Evolutionary conservation across 2,797 vertebrate species (phyloP).

Genomic region (Poeciliopsis paucimaculata): DNA sequence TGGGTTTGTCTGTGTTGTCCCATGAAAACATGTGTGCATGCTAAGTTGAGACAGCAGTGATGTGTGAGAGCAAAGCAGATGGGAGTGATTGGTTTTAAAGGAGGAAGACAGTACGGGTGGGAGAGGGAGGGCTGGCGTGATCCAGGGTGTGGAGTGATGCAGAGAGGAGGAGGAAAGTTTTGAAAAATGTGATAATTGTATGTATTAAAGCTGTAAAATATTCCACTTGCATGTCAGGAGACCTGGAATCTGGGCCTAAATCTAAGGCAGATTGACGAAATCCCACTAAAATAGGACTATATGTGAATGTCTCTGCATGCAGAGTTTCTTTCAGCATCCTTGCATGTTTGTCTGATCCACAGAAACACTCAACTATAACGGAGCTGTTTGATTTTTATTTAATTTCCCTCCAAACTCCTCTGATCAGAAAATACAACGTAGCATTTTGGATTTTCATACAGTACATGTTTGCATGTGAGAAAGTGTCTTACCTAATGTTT

Average conservation of each 20-base stretch:
- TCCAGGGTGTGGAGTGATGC: constrained; percentile 73
- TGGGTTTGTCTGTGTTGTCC: constrained; percentile 21
- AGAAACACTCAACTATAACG: constrained; percentile 10
- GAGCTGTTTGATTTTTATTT: constrained; percentile 16
- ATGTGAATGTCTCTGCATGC: neutral
- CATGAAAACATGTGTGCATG: constrained; percentile 58
- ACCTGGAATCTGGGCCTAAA: constrained; percentile 40
- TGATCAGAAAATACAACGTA: constrained; percentile 36
- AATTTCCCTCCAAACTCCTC: constrained; percentile 3
- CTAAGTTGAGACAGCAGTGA: constrained; percentile 59
- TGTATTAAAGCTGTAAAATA: constrained; percentile 57
- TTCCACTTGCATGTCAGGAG: constrained; percentile 53
- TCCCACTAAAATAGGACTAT: constrained; percentile 15
- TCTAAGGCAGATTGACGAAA: neutral
- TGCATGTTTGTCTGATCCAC: constrained; percentile 13
- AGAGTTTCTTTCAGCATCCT: neutral
- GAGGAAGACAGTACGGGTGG: constrained; percentile 72
- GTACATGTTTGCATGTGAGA: constrained; percentile 60
- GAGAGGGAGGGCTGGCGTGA: constrained; percentile 67
- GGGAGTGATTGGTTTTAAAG: constrained; percentile 84
- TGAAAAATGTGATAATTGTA: constrained; percentile 41
- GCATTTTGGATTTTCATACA: constrained; percentile 30
- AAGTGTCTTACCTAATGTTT: constrained; percentile 84
- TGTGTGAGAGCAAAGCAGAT: constrained; percentile 70
- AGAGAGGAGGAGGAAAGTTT: constrained; percentile 44